Base-by-base conservation (phyloP, 2,797 vertebrate genomes). In the Gymnothorax reevesii region DNA sequence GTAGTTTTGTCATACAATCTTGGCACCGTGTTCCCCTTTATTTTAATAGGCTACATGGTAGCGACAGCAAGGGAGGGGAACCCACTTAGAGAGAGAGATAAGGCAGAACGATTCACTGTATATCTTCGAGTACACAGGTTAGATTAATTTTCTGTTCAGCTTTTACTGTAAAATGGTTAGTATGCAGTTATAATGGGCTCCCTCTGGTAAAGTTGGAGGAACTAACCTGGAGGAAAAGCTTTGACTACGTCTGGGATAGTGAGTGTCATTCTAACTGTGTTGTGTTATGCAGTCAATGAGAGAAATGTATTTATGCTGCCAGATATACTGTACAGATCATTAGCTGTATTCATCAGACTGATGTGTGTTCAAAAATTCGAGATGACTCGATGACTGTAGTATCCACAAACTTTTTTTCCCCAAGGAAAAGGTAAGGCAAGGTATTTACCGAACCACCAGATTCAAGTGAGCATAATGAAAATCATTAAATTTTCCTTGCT, bases 201-300 rank as follows among this genome's bases (percentile, higher is more conserved):
- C 77, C 20, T 54, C 54, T 20, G 85, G 55, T 57, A 80, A 60
- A 86, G 52, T 42, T 64, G 17, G 71, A 73, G 17, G 71, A 73
- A 15, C 57, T 55, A 77, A 83, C 55, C 66, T 49, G 57, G 82
- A 54, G 57, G 13, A 42, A 49, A 49, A 42, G 22, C 66, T 60
- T 55, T 22, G 7, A 62, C 77, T 62, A 17, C 60, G 64, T 77
- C 49, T 66, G 73, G 52, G 20, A 75, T 75, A 64, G 60, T n/a
- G 22, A 22, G 13, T 80, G 77, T 80, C 77, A 55, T 55, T 69
- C 52, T 77, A 69, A 60, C 25, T 73, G 83, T 77, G 82, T 66
- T 83, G 86, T 83, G 83, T 87, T 87, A 87, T 83, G 80, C 83
- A 87, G 86, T 82, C 52, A 54, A 54, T 57, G 82, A 71, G 64